Conservation (phyloP, 37 sponge, comb jelly and placozoan species). For the Spongilla lacustris region DNA sequence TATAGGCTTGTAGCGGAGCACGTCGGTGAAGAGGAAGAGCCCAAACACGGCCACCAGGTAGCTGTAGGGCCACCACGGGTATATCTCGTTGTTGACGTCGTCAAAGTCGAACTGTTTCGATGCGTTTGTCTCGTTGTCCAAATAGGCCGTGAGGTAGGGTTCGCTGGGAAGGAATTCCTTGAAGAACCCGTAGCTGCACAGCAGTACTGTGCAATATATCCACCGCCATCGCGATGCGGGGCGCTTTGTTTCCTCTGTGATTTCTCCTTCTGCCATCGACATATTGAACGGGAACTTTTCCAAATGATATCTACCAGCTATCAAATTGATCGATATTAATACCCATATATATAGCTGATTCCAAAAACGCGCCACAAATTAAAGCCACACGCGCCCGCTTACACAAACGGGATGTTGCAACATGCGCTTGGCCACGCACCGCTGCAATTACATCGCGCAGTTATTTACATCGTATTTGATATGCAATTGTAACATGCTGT, state of each 20-base stretch:
- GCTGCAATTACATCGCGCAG: too few relatives aligned
- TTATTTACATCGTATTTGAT: too few relatives aligned
- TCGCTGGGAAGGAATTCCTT: slow-evolving; percentile 71
- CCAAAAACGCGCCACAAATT: too few relatives aligned
- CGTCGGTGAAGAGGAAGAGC: slow-evolving; percentile 39
- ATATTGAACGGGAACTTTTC: too few relatives aligned
- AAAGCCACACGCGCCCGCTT: too few relatives aligned
- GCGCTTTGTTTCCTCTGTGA: neutral
- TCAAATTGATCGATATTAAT: too few relatives aligned
- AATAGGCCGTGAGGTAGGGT: slow-evolving; percentile 50
- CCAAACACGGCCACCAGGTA: slow-evolving; percentile 43
- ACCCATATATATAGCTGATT: too few relatives aligned
- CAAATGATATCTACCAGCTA: too few relatives aligned
- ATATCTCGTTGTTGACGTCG: slow-evolving; percentile 29
- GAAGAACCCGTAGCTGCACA: slow-evolving; percentile 63
- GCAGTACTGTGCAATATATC: slow-evolving; percentile 19
- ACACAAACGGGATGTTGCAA: too few relatives aligned
- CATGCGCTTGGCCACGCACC: too few relatives aligned
- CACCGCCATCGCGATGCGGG: slow-evolving; percentile 15
- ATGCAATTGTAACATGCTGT: too few relatives aligned
- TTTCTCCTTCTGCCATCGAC: neutral
- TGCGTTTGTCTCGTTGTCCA: slow-evolving; percentile 18
- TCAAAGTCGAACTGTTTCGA: neutral
- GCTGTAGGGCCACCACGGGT: slow-evolving; percentile 62
- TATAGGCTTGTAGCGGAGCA: slow-evolving; percentile 53